Evolutionary conservation across 1,140 invertebrate species (phyloP).

Genomic region (Cotesia glomerata): DNA sequence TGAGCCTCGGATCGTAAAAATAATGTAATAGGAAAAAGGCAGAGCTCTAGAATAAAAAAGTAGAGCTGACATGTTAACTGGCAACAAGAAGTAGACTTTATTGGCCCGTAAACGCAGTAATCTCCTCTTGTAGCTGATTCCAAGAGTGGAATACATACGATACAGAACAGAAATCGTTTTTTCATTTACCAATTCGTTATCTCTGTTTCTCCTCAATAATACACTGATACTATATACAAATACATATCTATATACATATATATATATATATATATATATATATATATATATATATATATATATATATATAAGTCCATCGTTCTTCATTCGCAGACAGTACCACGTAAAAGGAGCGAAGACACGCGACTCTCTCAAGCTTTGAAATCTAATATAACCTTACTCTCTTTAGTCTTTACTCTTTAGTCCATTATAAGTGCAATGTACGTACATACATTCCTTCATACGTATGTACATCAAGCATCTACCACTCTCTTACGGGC

Average conservation of each 20-base stretch:
- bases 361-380: conserved; percentile 7
- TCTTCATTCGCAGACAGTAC: not conserved
- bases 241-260: not conserved
- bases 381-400: not conserved
- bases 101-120: conserved; percentile 56
- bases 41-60: conserved; percentile 49
- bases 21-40: too few species aligned
- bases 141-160: not conserved
- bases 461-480: too few species aligned
- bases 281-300: not conserved
- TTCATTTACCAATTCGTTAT: conserved; percentile 14
- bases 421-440: too few species aligned
- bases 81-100: conserved; percentile 58
- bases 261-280: not conserved
- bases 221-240: not conserved
- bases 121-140: conserved; percentile 32
- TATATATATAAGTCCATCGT: not conserved
- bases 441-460: too few species aligned
- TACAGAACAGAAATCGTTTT: not conserved
- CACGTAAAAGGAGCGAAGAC: conserved; percentile 27
- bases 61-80: conserved; percentile 59
- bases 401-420: too few species aligned
- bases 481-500: too few species aligned
- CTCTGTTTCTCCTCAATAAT: conserved; percentile 9
- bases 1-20: too few species aligned